phyloP scores from a whole-genome alignment of 2,113 vertebrate genomes.

The Lamprologus callipterus region DNA sequence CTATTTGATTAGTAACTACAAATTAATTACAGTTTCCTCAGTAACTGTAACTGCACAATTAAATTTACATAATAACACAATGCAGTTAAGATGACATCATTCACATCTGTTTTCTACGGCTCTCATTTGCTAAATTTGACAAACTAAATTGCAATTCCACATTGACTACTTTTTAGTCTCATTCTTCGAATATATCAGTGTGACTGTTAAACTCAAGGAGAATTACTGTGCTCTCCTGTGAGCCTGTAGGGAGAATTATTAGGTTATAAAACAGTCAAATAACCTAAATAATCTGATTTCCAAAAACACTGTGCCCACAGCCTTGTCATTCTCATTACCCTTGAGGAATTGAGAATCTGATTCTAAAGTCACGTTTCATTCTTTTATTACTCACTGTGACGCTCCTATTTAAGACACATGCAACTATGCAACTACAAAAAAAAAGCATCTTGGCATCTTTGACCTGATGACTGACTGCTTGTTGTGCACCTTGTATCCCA shows the following conservation, averaged over 20 bases:
- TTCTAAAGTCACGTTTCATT: constrained; percentile 5
- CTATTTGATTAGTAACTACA: background rate
- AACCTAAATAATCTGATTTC: background rate
- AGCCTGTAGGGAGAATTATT: background rate
- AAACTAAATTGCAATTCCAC: background rate
- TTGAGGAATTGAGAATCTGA: constrained; percentile 29
- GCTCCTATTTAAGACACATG: background rate
- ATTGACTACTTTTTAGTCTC: background rate
- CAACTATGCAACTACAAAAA: background rate
- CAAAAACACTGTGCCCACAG: background rate
- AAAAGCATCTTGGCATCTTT: background rate
- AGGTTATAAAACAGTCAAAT: background rate
- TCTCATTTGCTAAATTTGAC: background rate
- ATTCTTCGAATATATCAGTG: background rate
- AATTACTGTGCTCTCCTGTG: background rate
- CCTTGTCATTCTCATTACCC: constrained; percentile 41
- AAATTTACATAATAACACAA: background rate
- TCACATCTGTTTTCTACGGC: background rate
- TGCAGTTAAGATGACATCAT: background rate
- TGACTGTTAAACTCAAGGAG: background rate
- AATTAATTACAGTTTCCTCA: background rate
- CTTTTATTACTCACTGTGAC: constrained; percentile 12
- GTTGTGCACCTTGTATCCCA: background rate
- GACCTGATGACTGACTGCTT: background rate
- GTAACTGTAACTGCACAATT: background rate